Evolutionary conservation across 2,888 invertebrate genomes (phyloP).

Genomic region (Drosophila subsilvestris): DNA sequence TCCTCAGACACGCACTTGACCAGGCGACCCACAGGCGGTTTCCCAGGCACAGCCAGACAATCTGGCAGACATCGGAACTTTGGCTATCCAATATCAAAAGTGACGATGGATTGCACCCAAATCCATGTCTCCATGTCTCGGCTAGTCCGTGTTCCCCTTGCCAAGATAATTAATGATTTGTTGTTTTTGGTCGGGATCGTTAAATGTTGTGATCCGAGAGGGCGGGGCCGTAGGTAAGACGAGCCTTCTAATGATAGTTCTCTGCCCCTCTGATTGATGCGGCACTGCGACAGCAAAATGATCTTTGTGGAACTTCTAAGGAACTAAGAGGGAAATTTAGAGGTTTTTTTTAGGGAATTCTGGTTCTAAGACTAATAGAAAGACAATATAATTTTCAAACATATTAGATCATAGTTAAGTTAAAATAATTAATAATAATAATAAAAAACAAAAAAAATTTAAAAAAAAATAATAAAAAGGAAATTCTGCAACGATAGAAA

Average conservation of each 20-base stretch:
- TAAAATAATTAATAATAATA: no score
- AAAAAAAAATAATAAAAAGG: no score
- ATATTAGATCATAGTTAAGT: no score
- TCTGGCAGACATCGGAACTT: conserved; percentile 67
- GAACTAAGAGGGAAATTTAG: no score
- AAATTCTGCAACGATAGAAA: no score
- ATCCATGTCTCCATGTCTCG: not conserved
- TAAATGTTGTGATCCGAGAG: conserved; percentile 46
- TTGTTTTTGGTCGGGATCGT: conserved; percentile 42
- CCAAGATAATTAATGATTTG: conserved; percentile 56
- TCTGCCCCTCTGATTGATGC: conserved; percentile 35
- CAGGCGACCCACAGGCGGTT: conserved; percentile 29
- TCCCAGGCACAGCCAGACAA: conserved; percentile 37
- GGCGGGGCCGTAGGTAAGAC: conserved; percentile 8
- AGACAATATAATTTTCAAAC: no score
- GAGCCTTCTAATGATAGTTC: not conserved
- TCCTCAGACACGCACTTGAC: conserved; percentile 56
- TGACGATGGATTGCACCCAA: conserved; percentile 32
- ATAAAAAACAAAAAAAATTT: no score
- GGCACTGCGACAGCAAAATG: not conserved
- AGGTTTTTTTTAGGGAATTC: no score
- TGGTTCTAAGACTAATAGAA: no score
- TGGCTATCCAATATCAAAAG: conserved; percentile 68
- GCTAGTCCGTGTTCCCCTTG: not conserved
- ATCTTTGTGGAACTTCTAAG: not conserved